Percentiles rank a stretch among this genome's conserved stretches.
These are phyloP conservation scores for Oligia strigilis DNA, from an alignment of 2,888 invertebrate genomes.

Conservation along the genomic window DNA sequence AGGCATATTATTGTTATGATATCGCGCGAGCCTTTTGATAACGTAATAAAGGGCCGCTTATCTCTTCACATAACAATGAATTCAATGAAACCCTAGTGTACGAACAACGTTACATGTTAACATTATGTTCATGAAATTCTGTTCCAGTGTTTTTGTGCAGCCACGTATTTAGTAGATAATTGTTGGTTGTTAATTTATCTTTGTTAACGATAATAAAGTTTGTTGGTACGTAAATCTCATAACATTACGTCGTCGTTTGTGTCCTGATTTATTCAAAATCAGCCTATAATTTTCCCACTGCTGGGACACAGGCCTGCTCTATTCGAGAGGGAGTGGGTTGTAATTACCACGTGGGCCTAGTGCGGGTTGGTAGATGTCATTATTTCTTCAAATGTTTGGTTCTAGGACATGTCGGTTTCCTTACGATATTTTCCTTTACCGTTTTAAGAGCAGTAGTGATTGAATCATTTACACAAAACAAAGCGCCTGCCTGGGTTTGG, in stretches of 20 bases:
- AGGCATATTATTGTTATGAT: constrained; percentile 35
- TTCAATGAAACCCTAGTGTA: constrained; percentile 34
- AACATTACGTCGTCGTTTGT: neutral
- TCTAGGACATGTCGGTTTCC: neutral
- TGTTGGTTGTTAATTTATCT: neutral
- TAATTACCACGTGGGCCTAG: neutral
- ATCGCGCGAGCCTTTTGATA: constrained; percentile 25
- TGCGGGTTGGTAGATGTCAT: neutral
- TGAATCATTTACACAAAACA: neutral
- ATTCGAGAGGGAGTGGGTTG: neutral
- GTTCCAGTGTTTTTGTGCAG: constrained; percentile 6
- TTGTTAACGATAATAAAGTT: neutral
- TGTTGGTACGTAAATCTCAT: neutral
- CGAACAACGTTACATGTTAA: constrained; percentile 35
- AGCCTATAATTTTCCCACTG: neutral
- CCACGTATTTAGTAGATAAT: neutral
- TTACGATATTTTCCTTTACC: neutral
- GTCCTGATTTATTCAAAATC: neutral
- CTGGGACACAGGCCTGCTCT: neutral
- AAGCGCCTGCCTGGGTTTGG: neutral
- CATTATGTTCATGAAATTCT: constrained; percentile 35
- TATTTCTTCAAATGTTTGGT: neutral
- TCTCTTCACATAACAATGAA: constrained; percentile 54
- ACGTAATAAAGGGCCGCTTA: constrained; percentile 47
- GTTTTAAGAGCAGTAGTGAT: neutral